Percentiles rank a stretch among this genome's conserved stretches.
Evolutionary conservation across 37 sponge, comb jelly and placozoan genomes (phyloP).

Genomic region (Mnemiopsis leidyi): DNA sequence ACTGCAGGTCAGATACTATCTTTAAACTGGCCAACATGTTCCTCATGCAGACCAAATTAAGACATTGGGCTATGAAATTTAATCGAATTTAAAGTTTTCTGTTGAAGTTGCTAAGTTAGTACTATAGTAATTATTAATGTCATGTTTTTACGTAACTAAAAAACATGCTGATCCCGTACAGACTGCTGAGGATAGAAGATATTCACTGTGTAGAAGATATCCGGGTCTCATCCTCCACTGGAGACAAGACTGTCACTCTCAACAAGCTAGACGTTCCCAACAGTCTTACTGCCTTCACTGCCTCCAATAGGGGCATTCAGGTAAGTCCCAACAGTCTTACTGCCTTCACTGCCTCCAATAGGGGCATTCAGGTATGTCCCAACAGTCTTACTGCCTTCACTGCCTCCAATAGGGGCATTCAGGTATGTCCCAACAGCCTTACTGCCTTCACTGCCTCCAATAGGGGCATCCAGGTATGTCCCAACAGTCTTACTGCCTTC

Average conservation of each 20-base stretch:
- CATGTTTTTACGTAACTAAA: too few relatives aligned
- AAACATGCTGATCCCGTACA: too few relatives aligned
- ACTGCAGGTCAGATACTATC: conserved; percentile 34
- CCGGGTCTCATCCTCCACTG: neutral
- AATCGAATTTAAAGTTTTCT: too few relatives aligned
- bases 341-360: conserved; percentile 5
- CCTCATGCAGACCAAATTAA: too few relatives aligned
- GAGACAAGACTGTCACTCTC: neutral
- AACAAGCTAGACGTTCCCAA: conserved; percentile 35
- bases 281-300: neutral
- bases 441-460: conserved; percentile 12
- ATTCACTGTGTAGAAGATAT: conserved; percentile 43
- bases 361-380: conserved; percentile 43
- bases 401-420: conserved; percentile 39
- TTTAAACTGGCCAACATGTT: too few relatives aligned
- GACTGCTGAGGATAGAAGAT: conserved; percentile 32
- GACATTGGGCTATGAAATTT: too few relatives aligned
- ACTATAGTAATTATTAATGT: too few relatives aligned
- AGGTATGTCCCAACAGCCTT: conserved; percentile 4
- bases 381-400: neutral
- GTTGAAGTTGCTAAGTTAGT: too few relatives aligned
- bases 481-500: too few relatives aligned
- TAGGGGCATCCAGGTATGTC: conserved; percentile 46
- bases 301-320: conserved; percentile 49
- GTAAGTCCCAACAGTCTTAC: neutral